Conservation (phyloP, 2,888 invertebrate genomes). For the Agonopterix arenella region DNA sequence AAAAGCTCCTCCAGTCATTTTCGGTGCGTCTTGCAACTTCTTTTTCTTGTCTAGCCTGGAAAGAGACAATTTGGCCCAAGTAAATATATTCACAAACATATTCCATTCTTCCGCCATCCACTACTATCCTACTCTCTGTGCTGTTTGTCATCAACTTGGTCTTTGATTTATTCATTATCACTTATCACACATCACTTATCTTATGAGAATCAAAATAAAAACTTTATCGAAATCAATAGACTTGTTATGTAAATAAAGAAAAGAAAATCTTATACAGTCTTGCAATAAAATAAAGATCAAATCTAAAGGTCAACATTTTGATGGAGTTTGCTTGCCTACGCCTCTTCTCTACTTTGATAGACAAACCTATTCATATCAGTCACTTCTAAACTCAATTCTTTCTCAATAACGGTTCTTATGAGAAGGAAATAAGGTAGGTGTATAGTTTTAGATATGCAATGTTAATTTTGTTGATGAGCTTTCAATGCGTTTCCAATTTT, state of each 20-base stretch:
- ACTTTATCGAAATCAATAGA: not conserved
- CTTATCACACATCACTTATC: too few species aligned
- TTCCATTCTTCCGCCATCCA: too few species aligned
- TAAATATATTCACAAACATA: too few species aligned
- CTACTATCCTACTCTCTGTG: too few species aligned
- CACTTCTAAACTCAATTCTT: too few species aligned
- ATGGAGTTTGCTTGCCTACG: conserved; percentile 11
- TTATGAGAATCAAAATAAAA: not conserved
- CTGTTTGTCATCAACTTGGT: too few species aligned
- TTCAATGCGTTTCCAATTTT: not conserved
- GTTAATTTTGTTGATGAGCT: not conserved
- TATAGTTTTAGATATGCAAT: not conserved
- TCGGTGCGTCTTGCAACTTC: too few species aligned
- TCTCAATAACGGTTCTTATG: not conserved
- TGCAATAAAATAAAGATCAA: conserved; percentile 21
- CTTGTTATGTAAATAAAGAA: not conserved
- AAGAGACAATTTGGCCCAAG: too few species aligned
- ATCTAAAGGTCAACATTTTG: conserved; percentile 19
- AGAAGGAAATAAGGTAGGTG: not conserved
- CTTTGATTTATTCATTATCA: too few species aligned
- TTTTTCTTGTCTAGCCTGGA: too few species aligned
- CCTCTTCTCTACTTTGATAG: not conserved
- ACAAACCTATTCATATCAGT: too few species aligned
- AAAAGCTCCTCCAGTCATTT: too few species aligned
- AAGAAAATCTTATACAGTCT: conserved; percentile 13